Evolutionary conservation across 2,888 invertebrate genomes (phyloP).

Genomic region (Coenonympha glycerion): DNA sequence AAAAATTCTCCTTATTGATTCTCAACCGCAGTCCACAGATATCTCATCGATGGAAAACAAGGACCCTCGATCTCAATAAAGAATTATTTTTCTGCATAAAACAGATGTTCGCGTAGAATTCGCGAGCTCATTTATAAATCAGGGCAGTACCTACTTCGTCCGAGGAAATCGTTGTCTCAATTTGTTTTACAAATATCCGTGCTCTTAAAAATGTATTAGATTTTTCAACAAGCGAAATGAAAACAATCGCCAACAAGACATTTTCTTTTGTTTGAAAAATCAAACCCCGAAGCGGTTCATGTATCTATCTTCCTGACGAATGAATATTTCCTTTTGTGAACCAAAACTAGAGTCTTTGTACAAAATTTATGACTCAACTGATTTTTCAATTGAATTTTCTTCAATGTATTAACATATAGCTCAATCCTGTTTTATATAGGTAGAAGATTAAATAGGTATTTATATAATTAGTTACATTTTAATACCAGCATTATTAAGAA

Average conservation of each 20-base stretch:
- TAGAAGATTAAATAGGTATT: too few relatives aligned
- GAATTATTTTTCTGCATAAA: not conserved
- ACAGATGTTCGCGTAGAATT: constrained; percentile 2
- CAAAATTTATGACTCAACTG: too few relatives aligned
- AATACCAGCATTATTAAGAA: too few relatives aligned
- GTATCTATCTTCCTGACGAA: not conserved
- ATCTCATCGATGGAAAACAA: not conserved
- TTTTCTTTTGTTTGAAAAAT: constrained; percentile 16
- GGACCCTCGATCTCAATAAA: not conserved
- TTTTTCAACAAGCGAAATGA: constrained; percentile 10
- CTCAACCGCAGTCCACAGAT: too few relatives aligned
- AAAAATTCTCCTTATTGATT: too few relatives aligned
- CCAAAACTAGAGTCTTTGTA: too few relatives aligned
- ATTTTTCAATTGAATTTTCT: too few relatives aligned
- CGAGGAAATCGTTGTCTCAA: constrained; percentile 15
- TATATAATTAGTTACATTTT: too few relatives aligned
- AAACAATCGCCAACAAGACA: constrained; percentile 14
- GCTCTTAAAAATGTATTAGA: constrained; percentile 13
- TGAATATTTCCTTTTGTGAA: not conserved
- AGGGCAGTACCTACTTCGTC: constrained; percentile 8
- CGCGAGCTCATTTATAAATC: constrained; percentile 18
- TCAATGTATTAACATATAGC: too few relatives aligned
- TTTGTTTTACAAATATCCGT: constrained; percentile 19
- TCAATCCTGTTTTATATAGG: too few relatives aligned
- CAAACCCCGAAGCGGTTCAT: not conserved